Conservation (phyloP, 1,140 invertebrate species). For the Scaptomyza pallida region DNA sequence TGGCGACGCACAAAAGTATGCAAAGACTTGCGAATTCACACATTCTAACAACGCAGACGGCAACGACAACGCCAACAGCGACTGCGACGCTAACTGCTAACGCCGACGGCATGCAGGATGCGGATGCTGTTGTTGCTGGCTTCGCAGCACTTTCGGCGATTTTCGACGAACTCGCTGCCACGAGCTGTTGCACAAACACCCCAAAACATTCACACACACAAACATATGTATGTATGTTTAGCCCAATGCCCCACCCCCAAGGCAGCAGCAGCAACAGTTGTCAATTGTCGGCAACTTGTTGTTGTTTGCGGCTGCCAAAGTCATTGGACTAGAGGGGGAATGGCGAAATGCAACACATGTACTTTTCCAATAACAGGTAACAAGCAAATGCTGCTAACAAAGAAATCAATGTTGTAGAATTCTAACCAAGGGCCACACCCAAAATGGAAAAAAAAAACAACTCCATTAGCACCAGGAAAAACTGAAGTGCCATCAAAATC, state of each 20-base stretch:
- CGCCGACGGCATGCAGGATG: conserved; percentile 16
- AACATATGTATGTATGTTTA: conserved; percentile 5
- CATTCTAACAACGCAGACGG: conserved; percentile 62
- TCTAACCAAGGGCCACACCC: conserved; percentile 16
- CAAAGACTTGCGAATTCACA: conserved; percentile 75
- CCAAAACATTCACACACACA: conserved; percentile 8
- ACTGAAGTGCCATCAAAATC: conserved; percentile 45
- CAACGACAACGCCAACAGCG: conserved; percentile 27
- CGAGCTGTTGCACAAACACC: conserved; percentile 16
- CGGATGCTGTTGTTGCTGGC: conserved; percentile 9
- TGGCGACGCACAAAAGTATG: conserved; percentile 75
- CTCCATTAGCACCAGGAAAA: conserved; percentile 25
- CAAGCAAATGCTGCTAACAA: conserved; percentile 15
- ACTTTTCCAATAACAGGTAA: conserved; percentile 8
- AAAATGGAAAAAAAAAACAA: conserved; percentile 9
- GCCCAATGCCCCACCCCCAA: background rate
- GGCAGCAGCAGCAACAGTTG: conserved; percentile 74
- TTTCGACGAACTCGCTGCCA: conserved; percentile 59
- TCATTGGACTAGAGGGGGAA: background rate
- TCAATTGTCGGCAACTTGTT: conserved; percentile 69
- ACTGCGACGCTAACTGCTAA: conserved; percentile 43
- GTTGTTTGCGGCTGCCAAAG: conserved; percentile 41
- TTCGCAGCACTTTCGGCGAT: conserved; percentile 73
- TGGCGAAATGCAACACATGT: conserved; percentile 8
- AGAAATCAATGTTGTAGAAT: conserved; percentile 11